Evolutionary conservation across 2,113 vertebrate genomes (phyloP).

Genomic region (Pomatostomus ruficeps): DNA sequence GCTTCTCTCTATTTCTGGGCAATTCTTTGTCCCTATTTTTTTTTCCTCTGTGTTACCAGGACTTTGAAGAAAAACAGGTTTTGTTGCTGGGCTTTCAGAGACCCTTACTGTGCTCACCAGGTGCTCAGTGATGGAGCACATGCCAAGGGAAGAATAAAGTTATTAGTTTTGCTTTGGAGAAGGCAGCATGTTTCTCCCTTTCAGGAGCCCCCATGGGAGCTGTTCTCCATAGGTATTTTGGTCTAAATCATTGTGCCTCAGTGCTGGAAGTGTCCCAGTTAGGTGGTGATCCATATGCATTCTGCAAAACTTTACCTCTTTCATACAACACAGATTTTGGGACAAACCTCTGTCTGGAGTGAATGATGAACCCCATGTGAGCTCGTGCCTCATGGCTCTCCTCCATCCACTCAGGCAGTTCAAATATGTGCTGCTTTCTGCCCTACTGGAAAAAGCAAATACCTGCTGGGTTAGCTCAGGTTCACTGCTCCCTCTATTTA

Average conservation of each 20-base stretch:
- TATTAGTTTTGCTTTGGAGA: neutral
- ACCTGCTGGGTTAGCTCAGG: neutral
- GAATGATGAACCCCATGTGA: neutral
- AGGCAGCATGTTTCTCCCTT: neutral
- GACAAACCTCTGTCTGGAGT: neutral
- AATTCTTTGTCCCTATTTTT: neutral
- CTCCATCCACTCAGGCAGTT: neutral
- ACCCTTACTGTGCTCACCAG: neutral
- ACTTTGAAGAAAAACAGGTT: neutral
- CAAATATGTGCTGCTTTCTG: neutral
- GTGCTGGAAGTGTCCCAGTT: neutral
- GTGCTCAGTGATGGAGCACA: neutral
- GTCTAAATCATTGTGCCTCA: neutral
- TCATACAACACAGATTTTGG: fast-evolving
- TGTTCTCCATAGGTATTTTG: neutral
- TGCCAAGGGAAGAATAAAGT: neutral
- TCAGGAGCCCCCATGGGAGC: neutral
- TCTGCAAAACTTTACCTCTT: neutral
- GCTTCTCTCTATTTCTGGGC: neutral
- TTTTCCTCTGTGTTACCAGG: neutral
- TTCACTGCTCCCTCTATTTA: neutral
- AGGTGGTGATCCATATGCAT: neutral
- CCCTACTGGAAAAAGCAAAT: neutral
- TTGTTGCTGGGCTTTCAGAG: neutral
- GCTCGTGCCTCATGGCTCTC: neutral